Base-by-base conservation (phyloP, 2,888 invertebrate genomes). In the Elegia similella region DNA sequence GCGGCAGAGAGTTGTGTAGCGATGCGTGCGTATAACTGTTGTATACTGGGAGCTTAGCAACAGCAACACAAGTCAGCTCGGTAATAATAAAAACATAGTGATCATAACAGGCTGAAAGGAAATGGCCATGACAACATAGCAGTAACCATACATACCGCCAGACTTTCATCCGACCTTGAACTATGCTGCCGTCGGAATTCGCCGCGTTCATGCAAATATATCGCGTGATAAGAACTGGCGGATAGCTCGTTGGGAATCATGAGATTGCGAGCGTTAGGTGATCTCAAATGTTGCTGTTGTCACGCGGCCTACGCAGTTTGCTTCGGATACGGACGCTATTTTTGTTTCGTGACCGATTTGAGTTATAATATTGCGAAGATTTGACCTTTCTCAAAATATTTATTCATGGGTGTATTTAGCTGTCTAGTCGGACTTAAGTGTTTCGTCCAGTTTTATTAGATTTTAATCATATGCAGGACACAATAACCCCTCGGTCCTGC, bases 81-180 rank as follows among this genome's bases (percentile, higher is more conserved):
- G 23, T 23, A 23, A 3, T 23, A 3, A 23, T 23, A 5, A 23
- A 38, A 38, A n/a, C 38, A 8, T 7, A 6, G 7, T 1, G 10
- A 7, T 7, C 10, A 7, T 1, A 7, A 12, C 12, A 6, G n/a
- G 38, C 6, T 6, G 38, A n/a, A 38, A 38, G 38, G 38, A 38
- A 38, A 38, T 6, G 38, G 38, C 38, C 38, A 38, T 38, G 38
- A 16, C 50, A n/a, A 42, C 29, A 47, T n/a, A 34, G 34, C 12
- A 2, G 38, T 7, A 32, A 12, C 12, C 38, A 16, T n/a, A 42
- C 42, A 7, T 53, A 13, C 2, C 16, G n/a, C n/a, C 15, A 16
- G 29, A 23, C 42, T 50, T 50, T 50, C 34, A 10, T n/a, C 2
- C 16, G 50, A 34, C 50, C 50, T 50, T 50, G 50, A 50, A 50